Percentiles rank a stretch among this genome's conserved stretches.
phyloP scores from a whole-genome alignment of 1,140 invertebrate genomes.

The Eriosoma lanigerum region DNA sequence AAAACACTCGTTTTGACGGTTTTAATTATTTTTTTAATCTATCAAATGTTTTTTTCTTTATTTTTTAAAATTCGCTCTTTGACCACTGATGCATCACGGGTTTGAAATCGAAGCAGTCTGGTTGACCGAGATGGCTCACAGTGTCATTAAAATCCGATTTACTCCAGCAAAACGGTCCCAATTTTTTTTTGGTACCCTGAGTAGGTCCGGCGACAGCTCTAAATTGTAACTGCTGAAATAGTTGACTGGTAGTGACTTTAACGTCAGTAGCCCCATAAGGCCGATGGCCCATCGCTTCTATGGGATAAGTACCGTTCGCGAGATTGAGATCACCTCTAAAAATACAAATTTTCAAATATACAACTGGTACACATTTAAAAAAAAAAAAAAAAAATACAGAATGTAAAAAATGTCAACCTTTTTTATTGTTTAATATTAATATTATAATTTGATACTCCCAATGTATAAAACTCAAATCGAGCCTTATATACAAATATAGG shows the following conservation, averaged over 20 bases:
- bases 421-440: too few species aligned
- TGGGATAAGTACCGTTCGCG: conserved; percentile 14
- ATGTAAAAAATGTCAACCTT: too few species aligned
- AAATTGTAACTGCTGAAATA: conserved; percentile 26
- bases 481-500: too few species aligned
- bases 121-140: conserved; percentile 7
- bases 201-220: conserved; percentile 13
- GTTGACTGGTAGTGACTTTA: not conserved
- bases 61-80: too few species aligned
- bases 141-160: conserved; percentile 14
- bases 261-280: conserved; percentile 22
- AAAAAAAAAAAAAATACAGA: too few species aligned
- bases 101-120: conserved; percentile 24
- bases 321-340: conserved; percentile 6
- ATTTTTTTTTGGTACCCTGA: not conserved
- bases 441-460: too few species aligned
- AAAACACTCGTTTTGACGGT: too few species aligned
- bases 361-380: not conserved
- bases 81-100: conserved; percentile 20
- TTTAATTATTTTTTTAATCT: too few species aligned
- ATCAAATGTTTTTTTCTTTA: too few species aligned
- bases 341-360: not conserved
- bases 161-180: conserved; percentile 41
- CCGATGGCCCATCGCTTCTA: conserved; percentile 10
- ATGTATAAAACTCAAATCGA: too few species aligned